A percentile compares a stretch with the other conserved stretches of the same genome.
These are phyloP conservation scores for Prorops nasuta DNA, from an alignment of 1,140 invertebrate genomes.

Conservation along the genomic window DNA sequence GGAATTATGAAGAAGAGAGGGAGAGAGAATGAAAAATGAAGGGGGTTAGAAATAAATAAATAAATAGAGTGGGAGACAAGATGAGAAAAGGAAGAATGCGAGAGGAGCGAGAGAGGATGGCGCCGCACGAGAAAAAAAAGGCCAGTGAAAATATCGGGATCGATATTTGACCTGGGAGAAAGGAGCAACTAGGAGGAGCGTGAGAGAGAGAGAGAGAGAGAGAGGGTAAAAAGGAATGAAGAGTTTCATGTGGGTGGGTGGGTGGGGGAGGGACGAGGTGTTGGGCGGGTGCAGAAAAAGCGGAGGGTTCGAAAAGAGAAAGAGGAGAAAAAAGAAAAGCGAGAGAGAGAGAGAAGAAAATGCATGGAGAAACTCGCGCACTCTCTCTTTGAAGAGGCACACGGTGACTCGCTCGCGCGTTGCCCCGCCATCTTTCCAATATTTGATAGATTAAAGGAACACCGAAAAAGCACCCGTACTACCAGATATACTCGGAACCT, in stretches of 20 bases:
- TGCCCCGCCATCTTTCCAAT: slow-evolving; percentile 23
- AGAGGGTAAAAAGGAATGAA: slow-evolving; percentile 5
- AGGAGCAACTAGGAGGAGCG: slow-evolving; percentile 19
- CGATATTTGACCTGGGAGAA: slow-evolving; percentile 44
- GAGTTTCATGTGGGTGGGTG: no score
- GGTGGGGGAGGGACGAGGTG: neutral
- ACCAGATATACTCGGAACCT: no score
- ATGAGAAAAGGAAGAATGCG: neutral
- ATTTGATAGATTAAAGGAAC: slow-evolving; percentile 27
- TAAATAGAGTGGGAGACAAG: no score
- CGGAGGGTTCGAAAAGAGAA: slow-evolving; percentile 2
- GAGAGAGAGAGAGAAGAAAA: slow-evolving; percentile 21
- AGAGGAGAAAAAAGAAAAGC: slow-evolving; percentile 2
- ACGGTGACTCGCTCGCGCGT: slow-evolving; percentile 28
- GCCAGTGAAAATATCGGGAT: slow-evolving; percentile 39
- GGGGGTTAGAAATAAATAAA: no score
- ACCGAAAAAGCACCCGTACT: no score
- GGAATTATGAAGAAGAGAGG: neutral
- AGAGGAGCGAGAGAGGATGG: no score
- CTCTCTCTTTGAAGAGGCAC: slow-evolving; percentile 17
- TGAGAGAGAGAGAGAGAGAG: slow-evolving; percentile 11
- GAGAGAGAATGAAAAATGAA: neutral
- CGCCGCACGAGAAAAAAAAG: slow-evolving; percentile 25
- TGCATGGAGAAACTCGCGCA: slow-evolving; percentile 4
- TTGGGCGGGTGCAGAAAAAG: neutral